A percentile compares a stretch with the other conserved stretches of the same genome.
Conservation (phyloP, 1,140 invertebrate genomes). For the Aphis gossypii region DNA sequence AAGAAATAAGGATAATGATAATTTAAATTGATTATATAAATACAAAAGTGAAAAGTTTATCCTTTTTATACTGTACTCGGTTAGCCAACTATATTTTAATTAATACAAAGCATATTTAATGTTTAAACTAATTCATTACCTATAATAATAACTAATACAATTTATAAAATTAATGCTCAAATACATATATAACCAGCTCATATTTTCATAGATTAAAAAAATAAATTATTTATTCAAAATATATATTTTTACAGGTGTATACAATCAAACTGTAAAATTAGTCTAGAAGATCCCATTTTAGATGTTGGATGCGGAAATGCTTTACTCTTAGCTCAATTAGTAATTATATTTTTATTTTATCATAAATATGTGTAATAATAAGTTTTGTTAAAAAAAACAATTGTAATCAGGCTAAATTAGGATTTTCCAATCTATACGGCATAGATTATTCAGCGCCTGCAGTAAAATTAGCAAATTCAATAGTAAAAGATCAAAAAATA, state of each 20-base stretch:
- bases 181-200: not conserved
- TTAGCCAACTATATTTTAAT: not conserved
- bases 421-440: constrained; percentile 50
- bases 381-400: not conserved
- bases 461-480: constrained; percentile 44
- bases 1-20: not conserved
- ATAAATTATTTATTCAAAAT: constrained; percentile 4
- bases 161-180: not conserved
- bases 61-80: not conserved
- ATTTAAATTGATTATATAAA: not conserved
- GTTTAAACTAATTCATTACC: not conserved
- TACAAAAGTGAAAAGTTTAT: not conserved
- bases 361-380: not conserved
- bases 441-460: constrained; percentile 57
- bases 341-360: constrained; percentile 33
- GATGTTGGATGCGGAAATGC: constrained; percentile 54
- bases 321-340: constrained; percentile 42
- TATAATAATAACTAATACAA: not conserved
- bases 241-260: constrained; percentile 46
- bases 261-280: constrained; percentile 22
- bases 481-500: constrained; percentile 40
- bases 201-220: not conserved
- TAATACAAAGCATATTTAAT: not conserved
- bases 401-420: constrained; percentile 53
- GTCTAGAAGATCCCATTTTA: constrained; percentile 28